Conservation (phyloP, 2,797 vertebrate genomes). For the Cossypha heuglini region DNA sequence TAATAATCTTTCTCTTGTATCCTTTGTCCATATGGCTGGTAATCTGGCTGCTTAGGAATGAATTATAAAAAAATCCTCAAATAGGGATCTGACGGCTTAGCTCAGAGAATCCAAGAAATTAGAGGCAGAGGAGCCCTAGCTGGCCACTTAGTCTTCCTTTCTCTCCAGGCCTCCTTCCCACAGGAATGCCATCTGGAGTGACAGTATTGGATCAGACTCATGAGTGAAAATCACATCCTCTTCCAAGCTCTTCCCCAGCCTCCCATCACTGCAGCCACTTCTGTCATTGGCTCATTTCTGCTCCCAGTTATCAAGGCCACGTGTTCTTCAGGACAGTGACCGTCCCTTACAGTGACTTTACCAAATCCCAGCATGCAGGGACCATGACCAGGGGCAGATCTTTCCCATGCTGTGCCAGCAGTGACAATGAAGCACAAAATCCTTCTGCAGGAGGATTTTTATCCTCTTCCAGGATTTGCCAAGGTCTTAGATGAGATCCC, state of each 20-base stretch:
- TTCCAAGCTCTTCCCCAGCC: neutral
- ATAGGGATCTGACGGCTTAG: slow-evolving; percentile 59
- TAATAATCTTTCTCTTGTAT: slow-evolving; percentile 41
- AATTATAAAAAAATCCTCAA: slow-evolving; percentile 64
- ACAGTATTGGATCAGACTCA: neutral
- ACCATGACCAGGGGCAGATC: rapidly evolving
- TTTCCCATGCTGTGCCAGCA: neutral
- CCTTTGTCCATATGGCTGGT: slow-evolving; percentile 57
- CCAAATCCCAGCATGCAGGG: neutral
- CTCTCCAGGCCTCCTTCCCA: neutral
- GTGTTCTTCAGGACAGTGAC: neutral
- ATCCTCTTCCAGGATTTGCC: neutral
- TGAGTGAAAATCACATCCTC: neutral
- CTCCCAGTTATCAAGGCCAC: neutral
- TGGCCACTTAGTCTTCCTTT: neutral
- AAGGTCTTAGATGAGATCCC: neutral
- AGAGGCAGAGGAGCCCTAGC: slow-evolving; percentile 1
- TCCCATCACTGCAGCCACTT: neutral
- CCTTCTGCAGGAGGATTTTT: neutral
- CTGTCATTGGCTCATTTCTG: neutral
- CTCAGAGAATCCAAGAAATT: slow-evolving; percentile 41
- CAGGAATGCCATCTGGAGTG: neutral
- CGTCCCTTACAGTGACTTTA: neutral
- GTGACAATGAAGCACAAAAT: neutral
- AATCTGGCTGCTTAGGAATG: slow-evolving; percentile 57